phyloP scores from a whole-genome alignment of 2,797 vertebrate genomes.

The Silurus lanzhouensis region DNA sequence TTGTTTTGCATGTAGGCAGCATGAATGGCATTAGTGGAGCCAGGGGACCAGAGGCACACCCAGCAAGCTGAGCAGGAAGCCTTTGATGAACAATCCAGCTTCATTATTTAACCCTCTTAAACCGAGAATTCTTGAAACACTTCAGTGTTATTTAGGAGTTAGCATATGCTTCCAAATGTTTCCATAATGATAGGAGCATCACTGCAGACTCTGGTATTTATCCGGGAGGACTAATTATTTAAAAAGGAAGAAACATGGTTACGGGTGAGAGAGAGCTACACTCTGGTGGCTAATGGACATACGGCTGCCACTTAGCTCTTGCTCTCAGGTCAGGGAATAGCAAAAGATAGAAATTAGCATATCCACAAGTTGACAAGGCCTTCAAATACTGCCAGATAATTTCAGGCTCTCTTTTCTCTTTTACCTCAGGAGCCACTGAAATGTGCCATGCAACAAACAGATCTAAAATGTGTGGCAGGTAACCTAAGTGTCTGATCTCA shows the following conservation, averaged over 20 bases:
- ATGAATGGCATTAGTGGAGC: conserved; percentile 51
- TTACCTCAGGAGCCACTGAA: conserved; percentile 50
- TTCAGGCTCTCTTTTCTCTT: conserved; percentile 56
- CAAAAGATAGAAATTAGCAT: conserved; percentile 51
- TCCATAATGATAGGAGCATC: conserved; percentile 51
- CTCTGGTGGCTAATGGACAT: conserved; percentile 60
- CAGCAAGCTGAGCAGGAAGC: conserved; percentile 47
- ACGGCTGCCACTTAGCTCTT: conserved; percentile 59
- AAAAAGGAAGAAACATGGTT: conserved; percentile 44
- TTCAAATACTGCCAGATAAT: conserved; percentile 59
- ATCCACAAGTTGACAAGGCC: conserved; percentile 55
- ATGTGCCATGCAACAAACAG: conserved; percentile 54
- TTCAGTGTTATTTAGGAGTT: conserved; percentile 61
- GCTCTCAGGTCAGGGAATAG: conserved; percentile 54
- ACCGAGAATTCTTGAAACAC: conserved; percentile 53
- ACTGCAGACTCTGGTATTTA: conserved; percentile 59
- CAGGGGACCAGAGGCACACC: conserved; percentile 57
- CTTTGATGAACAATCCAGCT: conserved; percentile 60
- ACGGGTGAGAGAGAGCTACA: conserved; percentile 49
- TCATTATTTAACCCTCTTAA: conserved; percentile 58
- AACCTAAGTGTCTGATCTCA: conserved; percentile 57
- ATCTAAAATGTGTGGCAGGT: conserved; percentile 56
- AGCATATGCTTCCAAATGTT: conserved; percentile 60
- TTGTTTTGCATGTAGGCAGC: conserved; percentile 58
- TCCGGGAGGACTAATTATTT: conserved; percentile 60